Conservation (phyloP, 2,113 vertebrate species). For the Salvelinus sp. region DNA sequence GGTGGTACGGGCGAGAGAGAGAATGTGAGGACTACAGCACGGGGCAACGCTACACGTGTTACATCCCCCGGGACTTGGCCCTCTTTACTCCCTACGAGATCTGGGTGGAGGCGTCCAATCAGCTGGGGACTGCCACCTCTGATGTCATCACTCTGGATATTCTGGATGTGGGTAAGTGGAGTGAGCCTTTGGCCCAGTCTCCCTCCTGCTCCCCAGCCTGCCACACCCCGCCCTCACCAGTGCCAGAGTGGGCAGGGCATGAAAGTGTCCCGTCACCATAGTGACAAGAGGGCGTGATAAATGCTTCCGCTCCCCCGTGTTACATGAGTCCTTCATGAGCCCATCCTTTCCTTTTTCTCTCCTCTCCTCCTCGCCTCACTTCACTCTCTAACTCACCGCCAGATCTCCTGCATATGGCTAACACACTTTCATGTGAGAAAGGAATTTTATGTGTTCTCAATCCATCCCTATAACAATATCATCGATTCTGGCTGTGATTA, state of each 20-base stretch:
- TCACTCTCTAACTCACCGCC: not conserved
- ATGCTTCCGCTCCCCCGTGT: not conserved
- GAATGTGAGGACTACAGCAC: slow-evolving; percentile 84
- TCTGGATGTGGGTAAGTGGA: slow-evolving; percentile 88
- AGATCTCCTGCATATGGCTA: slow-evolving; percentile 33
- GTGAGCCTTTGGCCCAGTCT: not conserved
- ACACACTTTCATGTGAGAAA: slow-evolving; percentile 31
- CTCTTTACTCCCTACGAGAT: slow-evolving; percentile 95
- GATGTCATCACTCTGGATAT: slow-evolving; percentile 88
- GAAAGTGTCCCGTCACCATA: not conserved
- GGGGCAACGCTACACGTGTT: slow-evolving; percentile 82
- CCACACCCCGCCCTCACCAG: not conserved
- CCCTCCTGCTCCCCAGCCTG: not conserved
- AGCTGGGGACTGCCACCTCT: slow-evolving; percentile 84
- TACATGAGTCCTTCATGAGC: not conserved
- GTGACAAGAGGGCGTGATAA: not conserved
- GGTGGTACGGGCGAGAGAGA: slow-evolving; percentile 92
- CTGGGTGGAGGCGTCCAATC: slow-evolving; percentile 92
- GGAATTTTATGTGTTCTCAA: slow-evolving; percentile 36
- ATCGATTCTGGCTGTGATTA: slow-evolving; percentile 24
- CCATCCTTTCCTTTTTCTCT: not conserved
- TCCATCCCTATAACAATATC: slow-evolving; percentile 10
- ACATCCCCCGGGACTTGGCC: slow-evolving; percentile 88
- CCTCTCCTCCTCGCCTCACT: not conserved
- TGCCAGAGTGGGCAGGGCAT: not conserved